These are phyloP conservation scores for Diachasma alloeum DNA, from an alignment of 1,140 invertebrate genomes.

Conservation along the genomic window DNA sequence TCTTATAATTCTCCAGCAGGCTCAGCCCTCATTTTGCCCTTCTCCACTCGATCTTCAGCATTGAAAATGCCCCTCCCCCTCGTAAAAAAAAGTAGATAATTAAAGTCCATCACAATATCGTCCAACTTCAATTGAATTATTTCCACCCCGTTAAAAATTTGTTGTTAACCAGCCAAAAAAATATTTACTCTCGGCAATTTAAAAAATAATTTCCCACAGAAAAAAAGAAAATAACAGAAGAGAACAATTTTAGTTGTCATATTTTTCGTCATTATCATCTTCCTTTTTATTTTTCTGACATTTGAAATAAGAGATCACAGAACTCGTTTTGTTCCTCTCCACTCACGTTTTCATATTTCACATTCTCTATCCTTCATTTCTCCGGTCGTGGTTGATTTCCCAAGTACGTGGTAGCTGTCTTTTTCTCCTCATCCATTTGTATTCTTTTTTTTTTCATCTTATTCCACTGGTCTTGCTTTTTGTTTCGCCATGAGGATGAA, in stretches of 20 bases:
- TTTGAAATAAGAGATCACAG: not conserved
- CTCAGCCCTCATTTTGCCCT: not conserved
- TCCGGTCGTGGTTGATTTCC: slow-evolving; percentile 20
- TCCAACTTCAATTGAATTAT: not conserved
- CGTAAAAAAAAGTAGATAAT: not conserved
- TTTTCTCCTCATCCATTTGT: not conserved
- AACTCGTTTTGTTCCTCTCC: not conserved
- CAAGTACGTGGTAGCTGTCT: not conserved
- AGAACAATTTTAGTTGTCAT: not conserved
- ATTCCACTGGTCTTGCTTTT: not conserved
- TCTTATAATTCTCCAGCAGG: not conserved
- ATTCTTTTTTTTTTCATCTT: not conserved
- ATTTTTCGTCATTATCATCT: not conserved
- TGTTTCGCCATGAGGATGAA: not conserved
- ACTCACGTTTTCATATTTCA: slow-evolving; percentile 20
- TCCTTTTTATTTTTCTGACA: slow-evolving; percentile 4
- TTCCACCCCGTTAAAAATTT: not conserved
- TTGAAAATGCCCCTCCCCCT: not conserved
- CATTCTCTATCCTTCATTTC: slow-evolving; percentile 9
- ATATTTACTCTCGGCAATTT: not conserved
- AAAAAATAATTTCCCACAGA: not conserved
- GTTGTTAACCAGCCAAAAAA: not conserved
- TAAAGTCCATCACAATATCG: not conserved
- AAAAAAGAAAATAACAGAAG: not conserved
- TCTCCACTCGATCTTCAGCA: not conserved